phyloP scores from a whole-genome alignment of 2,888 invertebrate genomes.

The Orchesellides sinensis region DNA sequence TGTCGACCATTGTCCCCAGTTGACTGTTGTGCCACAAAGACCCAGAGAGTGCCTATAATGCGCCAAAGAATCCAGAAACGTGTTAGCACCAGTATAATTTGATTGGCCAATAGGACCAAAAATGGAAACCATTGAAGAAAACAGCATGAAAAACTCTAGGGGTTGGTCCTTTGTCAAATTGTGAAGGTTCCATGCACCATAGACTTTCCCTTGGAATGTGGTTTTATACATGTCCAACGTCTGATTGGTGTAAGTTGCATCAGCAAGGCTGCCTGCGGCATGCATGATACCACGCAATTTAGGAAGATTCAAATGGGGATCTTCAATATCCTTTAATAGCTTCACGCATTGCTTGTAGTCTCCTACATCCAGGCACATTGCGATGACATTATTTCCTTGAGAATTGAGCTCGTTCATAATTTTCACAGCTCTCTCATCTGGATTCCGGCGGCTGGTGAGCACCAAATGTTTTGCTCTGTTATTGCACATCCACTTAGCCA shows the following conservation, averaged over 20 bases:
- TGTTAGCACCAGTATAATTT: slow-evolving; percentile 63
- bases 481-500: slow-evolving; percentile 61
- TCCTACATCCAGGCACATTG: slow-evolving; percentile 51
- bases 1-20: slow-evolving; percentile 67
- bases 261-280: slow-evolving; percentile 55
- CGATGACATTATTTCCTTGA: slow-evolving; percentile 52
- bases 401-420: slow-evolving; percentile 51
- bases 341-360: slow-evolving; percentile 52
- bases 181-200: slow-evolving; percentile 63
- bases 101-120: slow-evolving; percentile 59
- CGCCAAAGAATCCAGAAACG: slow-evolving; percentile 56
- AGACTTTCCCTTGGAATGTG: slow-evolving; percentile 60
- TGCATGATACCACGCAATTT: slow-evolving; percentile 61
- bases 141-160: slow-evolving; percentile 63
- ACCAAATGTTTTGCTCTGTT: slow-evolving; percentile 60
- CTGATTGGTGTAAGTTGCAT: slow-evolving; percentile 56
- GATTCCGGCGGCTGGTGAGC: slow-evolving; percentile 55
- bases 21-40: slow-evolving; percentile 47
- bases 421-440: slow-evolving; percentile 49
- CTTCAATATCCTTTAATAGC: slow-evolving; percentile 42
- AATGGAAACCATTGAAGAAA: slow-evolving; percentile 53
- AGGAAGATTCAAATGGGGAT: slow-evolving; percentile 33
- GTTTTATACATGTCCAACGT: slow-evolving; percentile 53
- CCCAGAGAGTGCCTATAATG: slow-evolving; percentile 56
- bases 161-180: slow-evolving; percentile 32